Base-by-base conservation (phyloP, 2,797 vertebrate species). In the Cynopterus sphinx region DNA sequence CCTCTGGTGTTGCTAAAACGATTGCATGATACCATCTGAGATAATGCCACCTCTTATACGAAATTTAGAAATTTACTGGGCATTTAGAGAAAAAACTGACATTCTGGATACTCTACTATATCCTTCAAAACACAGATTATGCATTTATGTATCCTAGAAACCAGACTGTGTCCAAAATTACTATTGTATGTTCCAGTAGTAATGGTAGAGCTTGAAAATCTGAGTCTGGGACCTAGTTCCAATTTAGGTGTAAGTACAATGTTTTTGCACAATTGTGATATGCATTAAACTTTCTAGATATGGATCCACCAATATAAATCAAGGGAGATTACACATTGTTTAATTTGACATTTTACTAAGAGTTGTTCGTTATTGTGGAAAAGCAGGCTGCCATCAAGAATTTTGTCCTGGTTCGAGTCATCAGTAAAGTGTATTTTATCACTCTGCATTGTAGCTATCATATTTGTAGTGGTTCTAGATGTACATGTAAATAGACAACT, bases 51-150 rank as follows among this genome's bases (percentile, higher is more conserved):
- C 33, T 90, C 59, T 31, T 22, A 9, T 1, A n/a, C 5, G 9
- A 51, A 46, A 63, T 55, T 41, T 83, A 21, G 53, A 93, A 67
- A 59, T 22, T n/a, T 67, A 5, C 22, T 28, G 28, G n/a, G 28
- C 33, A 87, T 26, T 82, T 55, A 24, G 33, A 75, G 15, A 75
- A 49, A 6, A 19, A 31, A 33, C 16, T 61, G 51, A 4, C 13
- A 21, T 51, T 82, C 28, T 67, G 67, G 31, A 41, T 2, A 41
- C 2, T 1, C 9, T 2, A 2, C 0, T 4, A 9, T 5, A 22
- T 70, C 6, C 12, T 89, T 88, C 28, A 33, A 71, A 74, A 21
- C 68, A 31, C 33, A 39, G 2, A n/a, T 31, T 22, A 43, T 9
- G 16, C 0, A 2, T 77, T 71, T 77, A 22, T 36, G 2, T 43